These are phyloP conservation scores for Ferrisia virgata DNA, from an alignment of 2,888 invertebrate species.

Conservation along the genomic window DNA sequence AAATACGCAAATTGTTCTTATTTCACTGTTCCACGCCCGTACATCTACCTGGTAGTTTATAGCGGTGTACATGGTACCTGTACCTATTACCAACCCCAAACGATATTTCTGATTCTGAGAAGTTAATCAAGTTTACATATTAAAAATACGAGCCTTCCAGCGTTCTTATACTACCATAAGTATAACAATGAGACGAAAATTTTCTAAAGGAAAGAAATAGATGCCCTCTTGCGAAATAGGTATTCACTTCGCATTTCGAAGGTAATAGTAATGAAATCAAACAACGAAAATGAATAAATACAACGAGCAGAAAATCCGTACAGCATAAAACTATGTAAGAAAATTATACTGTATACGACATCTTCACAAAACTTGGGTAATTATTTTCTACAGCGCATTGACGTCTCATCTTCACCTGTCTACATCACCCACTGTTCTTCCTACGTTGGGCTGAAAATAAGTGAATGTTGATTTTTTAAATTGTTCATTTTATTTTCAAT, in stretches of 20 bases:
- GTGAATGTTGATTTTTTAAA: not conserved
- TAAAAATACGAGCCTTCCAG: not conserved
- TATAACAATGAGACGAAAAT: not conserved
- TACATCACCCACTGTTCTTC: not conserved
- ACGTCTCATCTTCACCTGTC: not conserved
- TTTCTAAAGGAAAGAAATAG: not conserved
- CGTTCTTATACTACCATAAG: no score
- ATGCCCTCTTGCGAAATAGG: not conserved
- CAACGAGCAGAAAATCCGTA: not conserved
- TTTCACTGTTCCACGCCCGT: not conserved
- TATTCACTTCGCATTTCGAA: not conserved
- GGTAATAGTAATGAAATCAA: not conserved
- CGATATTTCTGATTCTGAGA: not conserved
- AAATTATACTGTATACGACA: no score
- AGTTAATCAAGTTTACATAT: slow-evolving; percentile 1
- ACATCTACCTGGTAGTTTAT: no score
- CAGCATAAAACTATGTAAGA: not conserved
- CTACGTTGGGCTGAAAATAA: not conserved
- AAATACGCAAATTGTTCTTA: not conserved
- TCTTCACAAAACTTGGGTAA: not conserved
- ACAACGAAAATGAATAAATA: not conserved
- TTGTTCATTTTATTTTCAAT: not conserved
- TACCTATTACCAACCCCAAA: no score
- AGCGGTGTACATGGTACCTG: no score
- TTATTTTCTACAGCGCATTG: not conserved